Evolutionary conservation across 1,140 invertebrate genomes (phyloP), one percentile per base, ranked within the genome.

Genomic region (Atta colombica): DNA sequence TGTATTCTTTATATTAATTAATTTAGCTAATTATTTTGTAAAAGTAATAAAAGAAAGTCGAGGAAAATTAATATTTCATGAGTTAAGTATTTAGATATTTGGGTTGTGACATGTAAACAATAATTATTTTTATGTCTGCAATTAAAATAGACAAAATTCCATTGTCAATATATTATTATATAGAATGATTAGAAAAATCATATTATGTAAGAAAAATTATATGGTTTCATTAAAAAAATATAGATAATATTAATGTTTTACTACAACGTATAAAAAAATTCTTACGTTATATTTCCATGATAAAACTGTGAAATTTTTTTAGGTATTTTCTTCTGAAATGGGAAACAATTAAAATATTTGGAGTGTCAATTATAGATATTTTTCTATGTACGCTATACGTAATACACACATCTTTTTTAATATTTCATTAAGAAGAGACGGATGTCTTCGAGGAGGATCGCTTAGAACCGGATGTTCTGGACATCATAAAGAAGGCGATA

Each of bases 401-500:
- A 51, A 69, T 28, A 28, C 1, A 25, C 10, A 49, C 21, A 21
- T 49, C 3, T 75, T 39, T 72, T 35, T 60, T 1, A 55, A 74
- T 60, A 45, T 86, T 75, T 21, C 18, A 51, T 75, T 55, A 35
- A 77, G 51, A 65, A 61, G 39, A 69, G 2, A 31, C 60, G 3
- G 74, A 87, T 51, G 81, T 89, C 35, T 87, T 78, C 3, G 89
- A 94, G 5, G 31, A 85, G 6, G 69, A 87, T 55, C 55, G 71
- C 55, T 75, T 91, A 53, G 77, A 85, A 31, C 65, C 72, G 7
- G 81, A 93, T 31, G 85, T 92, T 25, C 81, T 82, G 4, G 89
- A 94, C 75, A 91, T 98, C 25, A 97, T 98, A 92, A 88, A 96
- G 8, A 93, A 96, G 93, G 98, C 96, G 0, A 96, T 98, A 1